These are phyloP conservation scores for Pampusana beccarii DNA, from an alignment of 2,113 vertebrate genomes.

Conservation along the genomic window DNA sequence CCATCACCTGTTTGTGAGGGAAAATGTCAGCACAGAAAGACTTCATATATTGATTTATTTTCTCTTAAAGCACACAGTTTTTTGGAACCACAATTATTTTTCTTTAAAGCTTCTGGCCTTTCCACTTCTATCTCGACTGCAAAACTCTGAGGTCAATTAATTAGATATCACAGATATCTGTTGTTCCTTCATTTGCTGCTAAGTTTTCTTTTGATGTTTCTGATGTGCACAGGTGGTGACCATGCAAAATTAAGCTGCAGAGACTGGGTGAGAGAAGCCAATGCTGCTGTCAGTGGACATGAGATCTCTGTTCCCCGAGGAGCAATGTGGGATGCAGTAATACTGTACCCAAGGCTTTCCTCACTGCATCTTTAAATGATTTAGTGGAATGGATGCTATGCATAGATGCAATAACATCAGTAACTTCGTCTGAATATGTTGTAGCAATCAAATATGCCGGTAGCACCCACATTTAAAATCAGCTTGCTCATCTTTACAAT, in stretches of 20 bases:
- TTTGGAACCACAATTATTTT: not conserved
- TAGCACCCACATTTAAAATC: not conserved
- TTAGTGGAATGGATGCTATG: not conserved
- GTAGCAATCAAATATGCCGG: not conserved
- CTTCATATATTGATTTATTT: not conserved
- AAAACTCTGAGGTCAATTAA: not conserved
- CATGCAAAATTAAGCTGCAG: not conserved
- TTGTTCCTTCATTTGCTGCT: not conserved
- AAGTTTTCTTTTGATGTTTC: not conserved
- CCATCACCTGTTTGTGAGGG: not conserved
- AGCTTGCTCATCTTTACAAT: not conserved
- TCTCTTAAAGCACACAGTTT: not conserved
- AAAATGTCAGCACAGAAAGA: not conserved
- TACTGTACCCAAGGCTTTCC: not conserved
- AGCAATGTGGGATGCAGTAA: not conserved
- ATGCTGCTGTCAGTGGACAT: not conserved
- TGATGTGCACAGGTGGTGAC: not conserved
- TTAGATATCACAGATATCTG: not conserved
- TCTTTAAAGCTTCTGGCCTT: not conserved
- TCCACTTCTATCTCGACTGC: not conserved
- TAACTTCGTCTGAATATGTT: not conserved
- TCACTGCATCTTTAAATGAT: not conserved
- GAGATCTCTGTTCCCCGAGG: fast-evolving
- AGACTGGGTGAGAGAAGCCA: not conserved
- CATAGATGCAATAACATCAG: not conserved